A percentile compares a stretch with the other conserved stretches of the same genome.
phyloP scores from a whole-genome alignment of 2,888 invertebrate genomes.

The Xestobium rufovillosum region DNA sequence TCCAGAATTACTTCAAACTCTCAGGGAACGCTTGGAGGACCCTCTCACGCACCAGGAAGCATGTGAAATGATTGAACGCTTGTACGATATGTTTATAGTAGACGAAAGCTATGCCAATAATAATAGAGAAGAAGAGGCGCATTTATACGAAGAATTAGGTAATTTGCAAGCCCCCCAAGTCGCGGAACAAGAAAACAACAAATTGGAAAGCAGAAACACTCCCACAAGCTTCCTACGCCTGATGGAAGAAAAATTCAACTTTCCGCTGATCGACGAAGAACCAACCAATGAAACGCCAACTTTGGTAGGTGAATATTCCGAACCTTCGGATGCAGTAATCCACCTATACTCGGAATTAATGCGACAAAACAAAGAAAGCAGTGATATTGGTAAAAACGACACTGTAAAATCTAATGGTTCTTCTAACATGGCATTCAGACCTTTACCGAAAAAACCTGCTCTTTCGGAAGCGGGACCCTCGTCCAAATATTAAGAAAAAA shows the following conservation, averaged over 20 bases:
- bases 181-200: constrained; percentile 29
- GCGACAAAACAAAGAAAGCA: constrained; percentile 38
- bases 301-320: constrained; percentile 48
- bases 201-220: constrained; percentile 27
- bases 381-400: constrained; percentile 25
- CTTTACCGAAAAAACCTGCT: constrained; percentile 59
- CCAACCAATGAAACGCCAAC: constrained; percentile 32
- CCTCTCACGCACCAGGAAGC: constrained; percentile 68
- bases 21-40: constrained; percentile 61
- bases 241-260: constrained; percentile 50
- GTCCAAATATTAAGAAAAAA: constrained; percentile 16
- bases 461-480: constrained; percentile 26
- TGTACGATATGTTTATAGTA: constrained; percentile 66
- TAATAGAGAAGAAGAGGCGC: constrained; percentile 42
- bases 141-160: constrained; percentile 46
- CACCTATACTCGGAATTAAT: constrained; percentile 52
- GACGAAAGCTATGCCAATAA: constrained; percentile 57
- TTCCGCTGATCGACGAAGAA: constrained; percentile 24
- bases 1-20: constrained; percentile 60
- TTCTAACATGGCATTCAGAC: constrained; percentile 58
- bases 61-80: constrained; percentile 67
- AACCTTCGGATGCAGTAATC: constrained; percentile 48
- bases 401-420: constrained; percentile 36
- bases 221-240: constrained; percentile 55
- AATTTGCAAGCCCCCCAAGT: constrained; percentile 43